Base-by-base conservation (phyloP, 1,140 invertebrate species). In the Rhopalosiphum padi region DNA sequence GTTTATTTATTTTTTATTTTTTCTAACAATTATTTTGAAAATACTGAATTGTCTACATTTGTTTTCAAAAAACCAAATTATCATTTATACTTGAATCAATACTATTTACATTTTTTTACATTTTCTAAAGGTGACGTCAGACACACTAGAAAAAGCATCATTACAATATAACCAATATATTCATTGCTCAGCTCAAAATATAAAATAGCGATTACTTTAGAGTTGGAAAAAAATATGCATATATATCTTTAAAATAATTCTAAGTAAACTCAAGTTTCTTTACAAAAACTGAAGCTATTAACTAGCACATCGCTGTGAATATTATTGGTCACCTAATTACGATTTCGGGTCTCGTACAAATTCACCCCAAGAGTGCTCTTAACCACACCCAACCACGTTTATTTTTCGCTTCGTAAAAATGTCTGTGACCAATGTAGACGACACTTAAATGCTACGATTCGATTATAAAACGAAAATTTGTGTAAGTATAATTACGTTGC, bases 391-490 rank as follows among this genome's bases (percentile, higher is more conserved):
- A 30, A 88, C 43, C 18, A n/a, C 43, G 86, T 88, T 87, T 87
- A 87, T 43, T 87, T 87, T n/a, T 87, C 43, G 48, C n/a, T 89
- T 41, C 35, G 48, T 89, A 89, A 89, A 89, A 89, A 89, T 89
- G 22, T 53, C n/a, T 21, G 51, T 41, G 51, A 55, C 88, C 88
- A 25, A n/a, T 89, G 48, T 55, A 89, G 55, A 55, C 51, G 35
- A 89, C 88, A 55, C 48, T 55, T 41, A 89, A 89, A 89, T 25
- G 51, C 51, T 55, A 25, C n/a, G 25, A 89, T 89, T 55, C 88
- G 88, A 89, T 55, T 89, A 37, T 41, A 89, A 89, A 89, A 89
- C 51, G 51, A 89, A 77, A 91, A 68, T 46, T 30, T 91, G 60
- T 91, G 55, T 46, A 77, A 77, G 60, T 77, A 77, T 91, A 60